Evolutionary conservation across 2,888 invertebrate genomes (phyloP).

Genomic region (Cheilosia vulpina): DNA sequence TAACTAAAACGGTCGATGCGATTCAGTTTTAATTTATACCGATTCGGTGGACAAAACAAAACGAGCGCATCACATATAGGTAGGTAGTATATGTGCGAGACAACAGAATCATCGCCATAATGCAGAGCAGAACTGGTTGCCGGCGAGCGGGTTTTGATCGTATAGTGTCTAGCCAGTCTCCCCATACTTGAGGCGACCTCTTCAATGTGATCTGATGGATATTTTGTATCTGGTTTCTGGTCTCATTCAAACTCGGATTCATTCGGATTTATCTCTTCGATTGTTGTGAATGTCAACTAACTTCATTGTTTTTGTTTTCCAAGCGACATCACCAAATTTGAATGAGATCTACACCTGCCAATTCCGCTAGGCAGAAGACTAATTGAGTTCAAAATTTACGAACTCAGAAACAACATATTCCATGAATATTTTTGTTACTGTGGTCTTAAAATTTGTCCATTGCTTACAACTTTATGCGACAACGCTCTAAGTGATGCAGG

Average conservation of each 20-base stretch:
- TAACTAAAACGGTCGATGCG: conserved; percentile 80
- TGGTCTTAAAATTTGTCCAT: no score
- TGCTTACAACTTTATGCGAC: no score
- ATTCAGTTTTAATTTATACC: conserved; percentile 80
- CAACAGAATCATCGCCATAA: conserved; percentile 2
- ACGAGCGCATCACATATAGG: background rate
- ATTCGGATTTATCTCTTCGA: background rate
- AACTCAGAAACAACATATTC: no score
- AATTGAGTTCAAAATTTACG: no score
- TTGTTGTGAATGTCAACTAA: no score
- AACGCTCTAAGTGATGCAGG: no score
- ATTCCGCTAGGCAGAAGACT: no score
- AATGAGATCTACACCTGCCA: no score
- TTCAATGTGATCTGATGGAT: background rate
- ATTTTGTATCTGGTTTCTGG: background rate
- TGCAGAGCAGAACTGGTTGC: conserved; percentile 34
- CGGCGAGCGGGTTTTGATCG: conserved; percentile 3
- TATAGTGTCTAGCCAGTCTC: background rate
- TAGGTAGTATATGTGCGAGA: conserved; percentile 1
- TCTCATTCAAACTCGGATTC: conserved; percentile 6
- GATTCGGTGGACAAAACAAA: conserved; percentile 41
- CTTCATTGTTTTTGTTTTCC: no score
- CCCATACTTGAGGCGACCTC: conserved; percentile 5
- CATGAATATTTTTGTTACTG: no score
- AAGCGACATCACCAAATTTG: no score